Evolutionary conservation across 2,888 invertebrate genomes (phyloP).

Genomic region (Poecilus cupreus): DNA sequence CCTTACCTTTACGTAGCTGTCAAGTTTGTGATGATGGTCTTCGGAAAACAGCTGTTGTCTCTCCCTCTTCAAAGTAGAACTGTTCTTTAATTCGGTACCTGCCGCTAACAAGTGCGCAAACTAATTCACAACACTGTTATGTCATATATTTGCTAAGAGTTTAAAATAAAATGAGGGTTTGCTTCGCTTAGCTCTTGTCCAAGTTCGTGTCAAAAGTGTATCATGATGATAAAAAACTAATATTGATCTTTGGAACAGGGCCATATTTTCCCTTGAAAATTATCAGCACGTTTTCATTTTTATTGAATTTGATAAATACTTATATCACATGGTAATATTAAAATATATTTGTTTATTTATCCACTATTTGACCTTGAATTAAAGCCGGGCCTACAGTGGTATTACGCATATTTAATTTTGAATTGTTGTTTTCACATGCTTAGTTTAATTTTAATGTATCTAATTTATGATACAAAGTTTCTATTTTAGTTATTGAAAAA

Average conservation of each 20-base stretch:
- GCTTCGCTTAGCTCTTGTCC: not conserved
- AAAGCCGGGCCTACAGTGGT: not conserved
- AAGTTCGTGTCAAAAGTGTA: slow-evolving; percentile 50
- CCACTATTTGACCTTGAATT: not conserved
- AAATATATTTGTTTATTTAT: slow-evolving; percentile 21
- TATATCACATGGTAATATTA: not conserved
- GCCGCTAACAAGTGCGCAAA: slow-evolving; percentile 39
- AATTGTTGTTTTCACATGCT: not conserved
- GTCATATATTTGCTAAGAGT: slow-evolving; percentile 46
- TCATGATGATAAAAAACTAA: slow-evolving; percentile 35
- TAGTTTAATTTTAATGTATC: no score
- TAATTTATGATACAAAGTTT: no score
- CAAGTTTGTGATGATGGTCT: not conserved
- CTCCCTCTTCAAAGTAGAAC: not conserved
- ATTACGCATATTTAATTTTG: not conserved
- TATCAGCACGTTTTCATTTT: slow-evolving; percentile 9
- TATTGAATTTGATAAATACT: slow-evolving; percentile 27
- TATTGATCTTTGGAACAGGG: slow-evolving; percentile 50
- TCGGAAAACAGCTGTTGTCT: slow-evolving; percentile 11
- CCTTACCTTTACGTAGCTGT: slow-evolving; percentile 29
- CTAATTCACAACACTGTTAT: slow-evolving; percentile 22
- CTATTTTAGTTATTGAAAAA: no score
- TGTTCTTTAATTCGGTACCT: not conserved
- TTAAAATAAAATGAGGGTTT: slow-evolving; percentile 43
- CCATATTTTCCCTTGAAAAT: slow-evolving; percentile 34